phyloP scores from a whole-genome alignment of 2,113 vertebrate species.

The Zeus faber region DNA sequence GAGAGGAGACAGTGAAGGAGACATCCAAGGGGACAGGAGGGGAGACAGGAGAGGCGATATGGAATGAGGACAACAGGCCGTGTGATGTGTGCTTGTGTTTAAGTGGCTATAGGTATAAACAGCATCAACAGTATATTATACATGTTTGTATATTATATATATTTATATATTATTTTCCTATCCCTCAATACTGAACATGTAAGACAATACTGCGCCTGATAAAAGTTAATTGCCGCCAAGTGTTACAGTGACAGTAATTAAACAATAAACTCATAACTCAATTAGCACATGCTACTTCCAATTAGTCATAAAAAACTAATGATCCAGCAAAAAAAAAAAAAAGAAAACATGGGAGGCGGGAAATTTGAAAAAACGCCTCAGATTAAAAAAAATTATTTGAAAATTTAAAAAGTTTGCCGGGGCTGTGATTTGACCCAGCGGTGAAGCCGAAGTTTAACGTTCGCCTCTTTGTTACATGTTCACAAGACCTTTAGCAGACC shows the following conservation, averaged over 20 bases:
- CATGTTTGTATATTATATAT: too few species aligned
- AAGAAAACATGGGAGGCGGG: neutral
- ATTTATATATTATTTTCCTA: too few species aligned
- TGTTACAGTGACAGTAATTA: conserved; percentile 49
- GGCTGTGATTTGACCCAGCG: conserved; percentile 1
- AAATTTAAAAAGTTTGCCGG: conserved; percentile 6
- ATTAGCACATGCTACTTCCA: conserved; percentile 33
- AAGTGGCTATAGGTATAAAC: too few species aligned
- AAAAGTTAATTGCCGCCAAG: conserved; percentile 41
- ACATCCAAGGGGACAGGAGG: too few species aligned
- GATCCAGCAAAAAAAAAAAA: neutral
- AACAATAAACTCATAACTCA: conserved; percentile 51
- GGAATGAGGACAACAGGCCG: too few species aligned
- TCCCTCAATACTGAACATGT: conserved; percentile 6
- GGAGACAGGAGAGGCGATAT: too few species aligned
- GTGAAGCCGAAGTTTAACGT: conserved; percentile 12
- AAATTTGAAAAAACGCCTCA: neutral
- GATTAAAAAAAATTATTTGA: neutral
- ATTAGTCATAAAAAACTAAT: neutral
- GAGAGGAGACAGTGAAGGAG: neutral
- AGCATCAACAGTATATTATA: too few species aligned
- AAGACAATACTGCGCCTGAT: conserved; percentile 11
- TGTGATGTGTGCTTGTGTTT: too few species aligned
- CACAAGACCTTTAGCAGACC: conserved; percentile 36
- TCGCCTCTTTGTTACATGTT: conserved; percentile 34